Evolutionary conservation across 2,888 invertebrate species (phyloP).

Genomic region (Nemotelus pantherinus): DNA sequence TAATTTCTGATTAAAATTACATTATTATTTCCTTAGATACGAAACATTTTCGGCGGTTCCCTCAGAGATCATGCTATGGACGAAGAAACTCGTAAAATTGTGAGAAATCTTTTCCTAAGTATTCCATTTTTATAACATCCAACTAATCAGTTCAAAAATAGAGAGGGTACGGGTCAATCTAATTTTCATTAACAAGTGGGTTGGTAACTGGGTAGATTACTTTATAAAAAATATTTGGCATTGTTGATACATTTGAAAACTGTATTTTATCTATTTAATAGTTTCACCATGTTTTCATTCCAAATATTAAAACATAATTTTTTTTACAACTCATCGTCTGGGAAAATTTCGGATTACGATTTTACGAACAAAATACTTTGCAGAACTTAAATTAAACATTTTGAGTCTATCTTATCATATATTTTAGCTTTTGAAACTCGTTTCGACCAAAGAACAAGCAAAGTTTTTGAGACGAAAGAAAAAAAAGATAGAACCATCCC

Average conservation of each 20-base stretch:
- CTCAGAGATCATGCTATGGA: constrained; percentile 75
- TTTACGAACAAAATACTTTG: no score
- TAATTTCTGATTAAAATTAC: constrained; percentile 60
- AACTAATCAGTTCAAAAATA: neutral
- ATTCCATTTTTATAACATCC: no score
- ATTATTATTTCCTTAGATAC: constrained; percentile 66
- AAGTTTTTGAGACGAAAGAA: constrained; percentile 40
- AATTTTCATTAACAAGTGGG: no score
- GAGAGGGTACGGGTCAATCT: neutral
- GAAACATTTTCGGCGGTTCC: constrained; percentile 77
- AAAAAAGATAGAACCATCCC: constrained; percentile 13
- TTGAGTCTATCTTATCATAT: neutral
- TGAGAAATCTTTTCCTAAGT: constrained; percentile 66
- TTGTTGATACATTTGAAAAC: no score
- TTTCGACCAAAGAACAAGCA: constrained; percentile 58
- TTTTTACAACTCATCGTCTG: no score
- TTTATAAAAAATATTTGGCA: no score
- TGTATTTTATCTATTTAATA: no score
- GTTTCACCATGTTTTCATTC: no score
- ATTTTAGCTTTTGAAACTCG: constrained; percentile 58
- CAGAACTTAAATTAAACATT: no score
- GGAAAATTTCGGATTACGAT: no score
- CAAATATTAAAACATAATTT: no score
- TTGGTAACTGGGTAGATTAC: no score
- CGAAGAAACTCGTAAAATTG: constrained; percentile 72